A percentile compares a stretch with the other conserved stretches of the same genome.
phyloP scores from a whole-genome alignment of 1,140 invertebrate species.

The Drosophila malerkotliana region DNA sequence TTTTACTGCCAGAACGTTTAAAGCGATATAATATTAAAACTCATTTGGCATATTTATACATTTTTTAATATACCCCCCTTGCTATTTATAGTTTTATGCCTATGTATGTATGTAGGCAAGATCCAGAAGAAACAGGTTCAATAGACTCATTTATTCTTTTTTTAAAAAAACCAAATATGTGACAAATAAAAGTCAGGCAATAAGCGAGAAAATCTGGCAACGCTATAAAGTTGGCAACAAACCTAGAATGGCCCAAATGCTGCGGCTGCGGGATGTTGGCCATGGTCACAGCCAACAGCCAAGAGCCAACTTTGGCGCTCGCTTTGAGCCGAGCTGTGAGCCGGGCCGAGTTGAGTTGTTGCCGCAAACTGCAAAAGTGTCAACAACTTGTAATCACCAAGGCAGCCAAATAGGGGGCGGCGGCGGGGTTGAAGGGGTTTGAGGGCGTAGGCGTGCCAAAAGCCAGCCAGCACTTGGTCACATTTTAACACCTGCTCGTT shows the following conservation, averaged over 20 bases:
- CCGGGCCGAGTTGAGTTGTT: slow-evolving; percentile 56
- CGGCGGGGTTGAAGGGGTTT: not conserved
- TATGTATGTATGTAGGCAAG: too few species aligned
- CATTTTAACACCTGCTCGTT: slow-evolving; percentile 82
- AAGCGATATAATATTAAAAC: too few species aligned
- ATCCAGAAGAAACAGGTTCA: too few species aligned
- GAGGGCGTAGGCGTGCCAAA: slow-evolving; percentile 33
- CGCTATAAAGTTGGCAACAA: slow-evolving; percentile 49
- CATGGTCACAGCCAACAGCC: slow-evolving; percentile 59
- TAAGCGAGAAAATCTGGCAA: slow-evolving; percentile 19
- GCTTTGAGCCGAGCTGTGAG: slow-evolving; percentile 55
- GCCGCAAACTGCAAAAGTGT: slow-evolving; percentile 80
- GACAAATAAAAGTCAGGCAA: slow-evolving; percentile 1
- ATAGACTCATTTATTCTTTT: too few species aligned
- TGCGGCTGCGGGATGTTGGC: slow-evolving; percentile 54
- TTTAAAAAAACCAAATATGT: not conserved
- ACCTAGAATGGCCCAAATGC: slow-evolving; percentile 11
- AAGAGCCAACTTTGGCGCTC: slow-evolving; percentile 64
- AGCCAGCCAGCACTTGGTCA: slow-evolving; percentile 71
- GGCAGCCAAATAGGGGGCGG: slow-evolving; percentile 3
- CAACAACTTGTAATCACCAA: slow-evolving; percentile 80
- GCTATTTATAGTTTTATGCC: not conserved
- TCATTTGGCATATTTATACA: too few species aligned
- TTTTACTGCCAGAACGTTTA: too few species aligned
- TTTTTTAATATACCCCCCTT: not conserved